Conservation (phyloP, 1,140 invertebrate genomes). For the Diorhabda elongata region DNA sequence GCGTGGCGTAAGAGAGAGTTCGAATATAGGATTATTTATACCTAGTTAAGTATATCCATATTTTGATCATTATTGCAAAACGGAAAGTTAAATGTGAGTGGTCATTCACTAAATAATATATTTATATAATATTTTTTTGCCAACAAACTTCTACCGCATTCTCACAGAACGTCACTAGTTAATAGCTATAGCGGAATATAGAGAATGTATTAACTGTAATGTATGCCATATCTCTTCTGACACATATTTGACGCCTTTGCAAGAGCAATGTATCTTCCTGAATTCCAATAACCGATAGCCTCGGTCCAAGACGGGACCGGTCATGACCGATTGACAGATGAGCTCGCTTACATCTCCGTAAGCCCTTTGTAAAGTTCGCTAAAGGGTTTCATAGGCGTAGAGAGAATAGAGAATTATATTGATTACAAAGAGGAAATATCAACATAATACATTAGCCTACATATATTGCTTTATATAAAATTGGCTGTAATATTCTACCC, state of each 20-base stretch:
- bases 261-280: conserved; percentile 2
- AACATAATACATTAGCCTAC: too few relatives aligned
- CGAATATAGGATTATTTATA: too few relatives aligned
- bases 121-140: neutral
- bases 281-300: conserved; percentile 2
- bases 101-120: too few relatives aligned
- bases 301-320: neutral
- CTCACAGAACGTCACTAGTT: too few relatives aligned
- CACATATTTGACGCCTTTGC: neutral
- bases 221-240: conserved; percentile 2
- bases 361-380: neutral
- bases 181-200: neutral
- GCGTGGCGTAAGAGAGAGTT: too few relatives aligned
- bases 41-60: too few relatives aligned
- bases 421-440: too few relatives aligned
- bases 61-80: too few relatives aligned
- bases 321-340: conserved; percentile 1
- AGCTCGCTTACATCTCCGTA: neutral
- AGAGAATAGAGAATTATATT: too few relatives aligned
- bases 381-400: neutral
- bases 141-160: neutral
- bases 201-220: conserved; percentile 1
- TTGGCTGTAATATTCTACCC: too few relatives aligned
- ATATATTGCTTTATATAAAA: too few relatives aligned
- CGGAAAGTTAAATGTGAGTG: too few relatives aligned